A percentile compares a stretch with the other conserved stretches of the same genome.
These are phyloP conservation scores for Zaprionus ghesquierei DNA, from an alignment of 1,140 invertebrate species.

Conservation along the genomic window DNA sequence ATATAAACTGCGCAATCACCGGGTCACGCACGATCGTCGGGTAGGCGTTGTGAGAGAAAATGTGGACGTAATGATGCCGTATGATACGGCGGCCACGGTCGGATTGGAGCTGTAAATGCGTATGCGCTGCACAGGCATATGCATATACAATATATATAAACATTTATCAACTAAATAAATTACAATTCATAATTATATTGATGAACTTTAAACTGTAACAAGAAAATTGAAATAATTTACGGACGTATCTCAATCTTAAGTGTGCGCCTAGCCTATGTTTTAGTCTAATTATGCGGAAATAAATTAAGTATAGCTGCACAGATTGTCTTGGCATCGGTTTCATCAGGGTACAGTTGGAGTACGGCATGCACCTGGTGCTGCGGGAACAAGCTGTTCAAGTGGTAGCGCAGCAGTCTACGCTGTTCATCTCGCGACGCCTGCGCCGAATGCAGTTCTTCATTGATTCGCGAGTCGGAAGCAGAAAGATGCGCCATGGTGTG, in stretches of 20 bases:
- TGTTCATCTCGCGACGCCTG: constrained; percentile 86
- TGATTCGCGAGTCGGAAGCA: constrained; percentile 87
- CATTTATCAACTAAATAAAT: constrained; percentile 43
- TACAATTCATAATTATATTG: constrained; percentile 58
- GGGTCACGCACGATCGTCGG: constrained; percentile 61
- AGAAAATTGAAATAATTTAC: constrained; percentile 46
- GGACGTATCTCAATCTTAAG: constrained; percentile 27
- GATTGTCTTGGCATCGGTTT: constrained; percentile 93
- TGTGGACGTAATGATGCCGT: constrained; percentile 34
- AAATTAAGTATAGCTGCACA: constrained; percentile 92
- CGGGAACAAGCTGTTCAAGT: constrained; percentile 93
- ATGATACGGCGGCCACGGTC: constrained; percentile 49
- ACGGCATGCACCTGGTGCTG: constrained; percentile 93
- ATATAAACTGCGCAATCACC: constrained; percentile 74
- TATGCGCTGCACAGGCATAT: constrained; percentile 3
- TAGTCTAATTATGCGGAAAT: constrained; percentile 84
- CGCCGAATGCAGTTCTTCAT: constrained; percentile 83
- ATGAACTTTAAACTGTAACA: constrained; percentile 56
- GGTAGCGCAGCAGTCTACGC: constrained; percentile 90
- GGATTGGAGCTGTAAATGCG: constrained; percentile 56
- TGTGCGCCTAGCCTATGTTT: constrained; percentile 33
- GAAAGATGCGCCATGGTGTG: constrained; percentile 69
- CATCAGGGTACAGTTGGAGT: constrained; percentile 92
- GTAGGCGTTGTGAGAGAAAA: constrained; percentile 19
- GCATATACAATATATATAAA: constrained; percentile 29